These are phyloP conservation scores for Siderastrea radians DNA, from an alignment of 92 coral and sea anemone genomes.

Conservation along the genomic window DNA sequence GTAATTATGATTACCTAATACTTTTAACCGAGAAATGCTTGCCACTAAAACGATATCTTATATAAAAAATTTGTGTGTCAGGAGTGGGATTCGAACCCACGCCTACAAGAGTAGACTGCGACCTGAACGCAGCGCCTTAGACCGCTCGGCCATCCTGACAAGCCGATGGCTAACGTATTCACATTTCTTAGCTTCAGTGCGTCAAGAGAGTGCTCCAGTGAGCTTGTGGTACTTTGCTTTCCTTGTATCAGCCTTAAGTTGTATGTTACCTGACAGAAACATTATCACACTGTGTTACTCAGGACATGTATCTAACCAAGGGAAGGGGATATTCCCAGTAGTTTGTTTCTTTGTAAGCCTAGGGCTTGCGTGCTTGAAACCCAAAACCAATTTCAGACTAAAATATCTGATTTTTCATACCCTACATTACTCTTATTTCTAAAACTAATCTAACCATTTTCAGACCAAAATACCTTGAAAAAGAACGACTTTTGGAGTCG, in stretches of 20 bases:
- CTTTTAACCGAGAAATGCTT: background rate
- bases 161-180: background rate
- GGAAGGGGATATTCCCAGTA: no score
- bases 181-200: conserved; percentile 65
- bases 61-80: conserved; percentile 61
- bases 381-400: no score
- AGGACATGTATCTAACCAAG: no score
- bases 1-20: background rate
- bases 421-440: no score
- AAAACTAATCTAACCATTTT: no score
- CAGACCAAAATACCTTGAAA: no score
- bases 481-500: no score
- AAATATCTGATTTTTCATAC: no score
- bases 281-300: no score
- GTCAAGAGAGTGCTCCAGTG: conserved; percentile 67
- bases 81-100: conserved; percentile 99
- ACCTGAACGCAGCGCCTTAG: conserved; percentile 99
- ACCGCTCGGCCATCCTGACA: conserved; percentile 99
- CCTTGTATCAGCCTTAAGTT: conserved; percentile 78
- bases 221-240: conserved; percentile 56
- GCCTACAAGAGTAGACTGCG: conserved; percentile 99
- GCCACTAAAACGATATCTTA: no score
- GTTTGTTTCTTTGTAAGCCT: no score
- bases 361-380: no score
- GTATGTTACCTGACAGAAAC: conserved; percentile 61